Percentiles rank a stretch among this genome's conserved stretches.
Conservation (phyloP, 2,888 invertebrate species). For the Belgica antarctica region DNA sequence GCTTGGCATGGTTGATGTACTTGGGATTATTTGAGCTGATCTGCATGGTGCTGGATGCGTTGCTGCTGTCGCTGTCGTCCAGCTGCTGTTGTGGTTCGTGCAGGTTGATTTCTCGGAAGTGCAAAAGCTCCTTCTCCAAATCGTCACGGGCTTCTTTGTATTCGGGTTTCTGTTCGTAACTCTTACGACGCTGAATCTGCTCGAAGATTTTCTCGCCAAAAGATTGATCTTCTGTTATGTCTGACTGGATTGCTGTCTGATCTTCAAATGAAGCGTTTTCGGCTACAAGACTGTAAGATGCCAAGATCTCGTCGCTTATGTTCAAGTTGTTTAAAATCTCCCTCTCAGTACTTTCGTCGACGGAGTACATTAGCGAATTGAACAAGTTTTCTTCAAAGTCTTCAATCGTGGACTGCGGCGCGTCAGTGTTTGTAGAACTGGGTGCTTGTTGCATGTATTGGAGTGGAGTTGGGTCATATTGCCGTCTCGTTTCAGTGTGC, state of each 20-base stretch:
- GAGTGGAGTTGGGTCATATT: slow-evolving; percentile 31
- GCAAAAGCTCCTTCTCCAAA: slow-evolving; percentile 33
- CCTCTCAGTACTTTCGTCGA: slow-evolving; percentile 44
- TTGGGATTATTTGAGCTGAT: slow-evolving; percentile 4
- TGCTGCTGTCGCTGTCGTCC: not conserved
- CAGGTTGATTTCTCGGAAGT: slow-evolving; percentile 15
- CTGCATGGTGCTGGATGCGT: not conserved
- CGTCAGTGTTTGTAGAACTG: not conserved
- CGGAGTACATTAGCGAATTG: slow-evolving; percentile 31
- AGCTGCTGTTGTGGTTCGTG: not conserved
- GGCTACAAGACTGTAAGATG: slow-evolving; percentile 26
- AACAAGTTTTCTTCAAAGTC: slow-evolving; percentile 34
- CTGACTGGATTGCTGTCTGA: not conserved
- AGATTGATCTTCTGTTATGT: not conserved
- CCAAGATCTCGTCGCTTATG: slow-evolving; percentile 30
- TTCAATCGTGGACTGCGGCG: not conserved
- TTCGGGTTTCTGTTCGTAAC: slow-evolving; percentile 15
- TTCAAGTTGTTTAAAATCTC: slow-evolving; percentile 44
- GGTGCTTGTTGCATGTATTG: slow-evolving; percentile 36
- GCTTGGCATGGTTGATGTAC: slow-evolving; percentile 24
- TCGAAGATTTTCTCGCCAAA: slow-evolving; percentile 30
- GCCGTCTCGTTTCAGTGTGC: not conserved
- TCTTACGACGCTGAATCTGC: not conserved
- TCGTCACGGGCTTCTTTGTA: slow-evolving; percentile 22
- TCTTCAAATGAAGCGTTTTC: slow-evolving; percentile 6